These are phyloP conservation scores for Orthosia cruda DNA, from an alignment of 2,888 invertebrate species.

Conservation along the genomic window DNA sequence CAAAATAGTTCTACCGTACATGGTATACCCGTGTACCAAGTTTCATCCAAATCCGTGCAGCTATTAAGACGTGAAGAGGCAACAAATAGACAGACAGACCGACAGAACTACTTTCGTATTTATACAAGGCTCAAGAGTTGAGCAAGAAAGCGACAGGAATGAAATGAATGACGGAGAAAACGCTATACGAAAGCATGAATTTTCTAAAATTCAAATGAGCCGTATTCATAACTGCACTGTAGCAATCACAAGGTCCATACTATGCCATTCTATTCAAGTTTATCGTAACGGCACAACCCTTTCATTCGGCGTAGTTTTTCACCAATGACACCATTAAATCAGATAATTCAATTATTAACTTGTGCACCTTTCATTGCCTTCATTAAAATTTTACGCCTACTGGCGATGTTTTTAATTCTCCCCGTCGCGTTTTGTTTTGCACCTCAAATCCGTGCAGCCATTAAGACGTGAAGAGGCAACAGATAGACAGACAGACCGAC, in stretches of 20 bases:
- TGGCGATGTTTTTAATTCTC: constrained; percentile 75
- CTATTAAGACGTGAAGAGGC: too few relatives aligned
- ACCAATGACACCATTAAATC: constrained; percentile 87
- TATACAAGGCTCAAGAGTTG: too few relatives aligned
- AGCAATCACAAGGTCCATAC: constrained; percentile 63
- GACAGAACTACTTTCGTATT: too few relatives aligned
- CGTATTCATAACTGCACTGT: too few relatives aligned
- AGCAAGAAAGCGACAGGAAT: not conserved
- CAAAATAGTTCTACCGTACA: too few relatives aligned
- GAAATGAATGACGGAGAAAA: not conserved
- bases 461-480: too few relatives aligned
- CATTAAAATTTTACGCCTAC: constrained; percentile 90
- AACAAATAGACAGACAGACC: too few relatives aligned
- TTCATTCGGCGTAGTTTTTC: constrained; percentile 79
- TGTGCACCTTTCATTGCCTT: constrained; percentile 84
- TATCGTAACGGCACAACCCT: constrained; percentile 82
- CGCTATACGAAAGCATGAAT: not conserved
- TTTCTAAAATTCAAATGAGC: not conserved
- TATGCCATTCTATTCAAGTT: constrained; percentile 74
- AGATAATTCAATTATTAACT: constrained; percentile 86
- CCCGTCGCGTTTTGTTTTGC: constrained; percentile 85
- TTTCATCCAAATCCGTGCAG: too few relatives aligned
- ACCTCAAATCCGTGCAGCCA: constrained; percentile 77
- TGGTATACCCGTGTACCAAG: too few relatives aligned
- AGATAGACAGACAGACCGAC: too few relatives aligned